Evolutionary conservation across 37 sponge, comb jelly and placozoan species (phyloP), one percentile per base, ranked within the genome.

Genomic region (Tethya wilhelma): DNA sequence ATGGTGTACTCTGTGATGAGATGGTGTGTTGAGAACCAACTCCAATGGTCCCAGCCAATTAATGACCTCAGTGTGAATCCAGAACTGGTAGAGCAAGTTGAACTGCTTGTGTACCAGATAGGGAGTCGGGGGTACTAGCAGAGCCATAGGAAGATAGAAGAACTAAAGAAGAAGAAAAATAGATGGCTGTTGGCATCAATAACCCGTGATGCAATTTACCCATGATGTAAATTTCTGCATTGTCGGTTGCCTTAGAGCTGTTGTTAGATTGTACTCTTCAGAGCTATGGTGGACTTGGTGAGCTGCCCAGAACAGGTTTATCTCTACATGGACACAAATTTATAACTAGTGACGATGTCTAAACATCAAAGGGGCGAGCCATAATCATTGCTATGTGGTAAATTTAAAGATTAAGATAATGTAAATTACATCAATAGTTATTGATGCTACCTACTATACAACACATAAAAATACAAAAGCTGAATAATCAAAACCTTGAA

Each of bases 201-300:
- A 5, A 59, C 7, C 62, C 23, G n/a, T n/a, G n/a, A n/a, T n/a
- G n/a, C 40, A 38, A 58, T 85, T 83, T 31, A 95, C 96, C 94
- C 87, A 86, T 42, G 94, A 92, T 9, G 79, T 81, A 69, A 84
- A 86, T 0, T 85, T 46, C 65, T 97, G 98, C 17, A 89, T 14
- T 20, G 59, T 8, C 19, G 94, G 90, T 60, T 97, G 98, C 43
- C 98, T 70, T 4, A 97, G 82, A 19, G 98, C 98, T 29, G 95
- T 97, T 43, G 86, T 82, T 23, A 97, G 86, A 59, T 91, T 97
- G 83, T 92, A 97, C 64, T 94, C 90, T 57, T 97, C 93, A 26
- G 95, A 95, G 83, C 98, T 97, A 69, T 97, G 98, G 57, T 97
- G 98, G 0, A 75, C 88, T 45, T 97, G 98, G 68, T 97, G 98